Conservation (phyloP, 1,140 invertebrate genomes). For the Chrysoperla carnea region DNA sequence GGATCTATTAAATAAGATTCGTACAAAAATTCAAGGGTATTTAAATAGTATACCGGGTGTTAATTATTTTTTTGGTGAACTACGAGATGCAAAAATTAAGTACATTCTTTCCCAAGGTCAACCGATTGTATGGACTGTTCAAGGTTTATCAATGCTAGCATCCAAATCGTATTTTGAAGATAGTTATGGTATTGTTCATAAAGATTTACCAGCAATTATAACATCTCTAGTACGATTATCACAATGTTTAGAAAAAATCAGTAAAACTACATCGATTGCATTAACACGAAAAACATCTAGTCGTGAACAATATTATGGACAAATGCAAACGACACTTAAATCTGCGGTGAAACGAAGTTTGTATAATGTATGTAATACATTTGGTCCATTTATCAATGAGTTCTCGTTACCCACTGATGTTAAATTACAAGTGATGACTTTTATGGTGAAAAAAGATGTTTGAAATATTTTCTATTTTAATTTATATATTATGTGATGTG, state of each 20-base stretch:
- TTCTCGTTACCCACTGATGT: slow-evolving; percentile 28
- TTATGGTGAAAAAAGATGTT: no score
- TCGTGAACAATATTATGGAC: slow-evolving; percentile 36
- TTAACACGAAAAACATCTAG: slow-evolving; percentile 35
- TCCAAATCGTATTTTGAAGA: slow-evolving; percentile 54
- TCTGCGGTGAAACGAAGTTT: slow-evolving; percentile 49
- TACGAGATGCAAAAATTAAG: slow-evolving; percentile 42
- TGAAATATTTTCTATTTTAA: no score
- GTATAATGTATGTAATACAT: slow-evolving; percentile 51
- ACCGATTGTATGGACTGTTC: slow-evolving; percentile 46
- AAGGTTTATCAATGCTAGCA: slow-evolving; percentile 46
- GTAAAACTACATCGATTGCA: slow-evolving; percentile 33
- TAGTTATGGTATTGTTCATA: slow-evolving; percentile 61
- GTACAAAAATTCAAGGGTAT: slow-evolving; percentile 3
- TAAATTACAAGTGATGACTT: background rate
- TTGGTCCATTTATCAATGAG: slow-evolving; percentile 46
- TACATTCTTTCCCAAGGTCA: slow-evolving; percentile 44
- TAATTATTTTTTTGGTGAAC: slow-evolving; percentile 49
- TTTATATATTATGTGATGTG: no score
- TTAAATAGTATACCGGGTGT: slow-evolving; percentile 39
- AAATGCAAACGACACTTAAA: slow-evolving; percentile 38
- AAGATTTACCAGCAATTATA: slow-evolving; percentile 51
- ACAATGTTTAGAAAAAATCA: slow-evolving; percentile 46
- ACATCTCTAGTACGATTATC: slow-evolving; percentile 43
- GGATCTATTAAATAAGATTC: slow-evolving; percentile 1